Conservation (phyloP, 2,113 vertebrate genomes). For the Tachuris rubrigastra region DNA sequence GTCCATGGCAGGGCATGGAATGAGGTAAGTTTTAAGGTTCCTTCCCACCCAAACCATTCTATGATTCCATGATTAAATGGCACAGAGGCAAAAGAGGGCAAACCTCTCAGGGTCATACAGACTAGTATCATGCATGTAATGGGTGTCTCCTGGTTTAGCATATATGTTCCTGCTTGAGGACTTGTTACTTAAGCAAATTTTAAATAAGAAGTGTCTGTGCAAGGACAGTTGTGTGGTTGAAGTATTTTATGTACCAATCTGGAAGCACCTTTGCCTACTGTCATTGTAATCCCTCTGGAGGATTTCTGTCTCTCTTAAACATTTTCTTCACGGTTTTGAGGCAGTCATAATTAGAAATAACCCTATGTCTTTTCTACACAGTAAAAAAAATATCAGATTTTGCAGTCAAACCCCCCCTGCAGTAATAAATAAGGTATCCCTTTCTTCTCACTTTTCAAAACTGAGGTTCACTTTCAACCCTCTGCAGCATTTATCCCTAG, state of each 20-base stretch:
- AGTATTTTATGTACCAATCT: background rate
- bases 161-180: background rate
- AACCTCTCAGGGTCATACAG: no score
- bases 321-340: background rate
- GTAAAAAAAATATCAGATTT: background rate
- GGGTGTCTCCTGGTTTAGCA: background rate
- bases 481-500: background rate
- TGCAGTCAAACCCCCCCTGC: background rate
- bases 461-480: background rate
- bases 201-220: no score
- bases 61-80: background rate
- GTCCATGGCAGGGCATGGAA: background rate
- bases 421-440: background rate
- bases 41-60: background rate
- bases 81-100: background rate
- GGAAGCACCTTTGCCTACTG: background rate
- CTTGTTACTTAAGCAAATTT: background rate
- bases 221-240: background rate
- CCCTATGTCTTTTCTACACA: background rate
- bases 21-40: background rate
- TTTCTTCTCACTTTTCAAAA: background rate
- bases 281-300: background rate
- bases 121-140: fast-evolving
- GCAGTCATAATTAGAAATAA: background rate
- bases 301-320: background rate